Evolutionary conservation across 1,140 invertebrate species (phyloP), one percentile per base, ranked within the genome.

Genomic region (Drosophila yakuba): DNA sequence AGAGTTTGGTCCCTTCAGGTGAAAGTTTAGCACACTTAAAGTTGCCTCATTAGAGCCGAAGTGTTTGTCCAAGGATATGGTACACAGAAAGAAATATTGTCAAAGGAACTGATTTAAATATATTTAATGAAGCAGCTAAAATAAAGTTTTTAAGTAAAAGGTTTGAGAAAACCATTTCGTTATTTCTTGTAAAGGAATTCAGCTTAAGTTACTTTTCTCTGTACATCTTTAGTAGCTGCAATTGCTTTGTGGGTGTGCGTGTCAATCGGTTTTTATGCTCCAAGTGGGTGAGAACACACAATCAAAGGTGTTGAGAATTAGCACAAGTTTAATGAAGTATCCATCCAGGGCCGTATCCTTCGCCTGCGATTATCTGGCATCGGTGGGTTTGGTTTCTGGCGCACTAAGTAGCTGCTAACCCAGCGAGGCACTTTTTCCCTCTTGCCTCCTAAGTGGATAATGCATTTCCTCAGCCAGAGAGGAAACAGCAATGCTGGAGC

Each of bases 241-340:
- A 50, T 56, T 56, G 14, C 32, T 47, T 20, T 32, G 36, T 32
- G 36, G 17, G 39, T 56, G 74, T 82, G 74, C 79, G 79, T 82
- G 80, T 50, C 80, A 75, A 75, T 74, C 35, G 80, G 59, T 58
- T 69, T 69, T 83, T 78, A 68, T 83, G 63, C 15, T 36, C 10
- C 17, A 32, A 36, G 2, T 54, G 62, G 66, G 36, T 47, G 20
- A 50, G 36, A 50, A 50, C 48, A 43, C 78, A 63, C 51, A 64
- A 74, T 74, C 72, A 79, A 61, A 79, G 83, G 83, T 88, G 82
- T 88, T 74, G 71, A 62, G 59, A 88, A 86, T 86, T 88, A 86
- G 66, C 78, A 54, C 54, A 74, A 63, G 78, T 75, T 86, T 86
- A 78, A 71, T 86, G 60, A 74, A 71, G 72, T 72, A 61, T 80